Evolutionary conservation across 2,113 vertebrate species (phyloP).

Genomic region (Pandion haliaetus): DNA sequence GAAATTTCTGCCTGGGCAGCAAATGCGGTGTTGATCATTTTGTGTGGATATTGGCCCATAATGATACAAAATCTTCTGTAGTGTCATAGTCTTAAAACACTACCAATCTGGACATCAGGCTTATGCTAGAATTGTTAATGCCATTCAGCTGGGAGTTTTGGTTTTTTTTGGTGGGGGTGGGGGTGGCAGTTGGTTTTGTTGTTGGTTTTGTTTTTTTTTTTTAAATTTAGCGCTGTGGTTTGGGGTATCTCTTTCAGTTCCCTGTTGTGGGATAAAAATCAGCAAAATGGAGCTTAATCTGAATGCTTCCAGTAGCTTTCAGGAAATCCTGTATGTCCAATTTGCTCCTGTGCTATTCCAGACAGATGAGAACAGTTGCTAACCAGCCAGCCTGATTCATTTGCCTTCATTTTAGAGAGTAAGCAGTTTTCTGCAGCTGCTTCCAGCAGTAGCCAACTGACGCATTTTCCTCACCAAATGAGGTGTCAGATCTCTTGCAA

Average conservation of each 20-base stretch:
- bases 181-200: too few species aligned
- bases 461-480: neutral
- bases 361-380: neutral
- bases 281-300: neutral
- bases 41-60: neutral
- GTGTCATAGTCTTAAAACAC: neutral
- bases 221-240: neutral
- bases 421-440: constrained; percentile 32
- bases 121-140: neutral
- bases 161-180: fast-evolving
- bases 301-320: neutral
- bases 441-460: neutral
- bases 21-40: neutral
- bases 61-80: neutral
- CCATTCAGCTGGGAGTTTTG: neutral
- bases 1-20: neutral
- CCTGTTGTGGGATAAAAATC: neutral
- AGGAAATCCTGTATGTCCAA: neutral
- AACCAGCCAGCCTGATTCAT: neutral
- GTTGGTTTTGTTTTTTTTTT: neutral
- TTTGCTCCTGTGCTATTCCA: neutral
- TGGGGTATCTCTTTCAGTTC: neutral
- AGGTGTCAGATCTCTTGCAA: neutral
- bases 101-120: neutral
- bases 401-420: neutral